Base-by-base conservation (phyloP, 1,140 invertebrate genomes). In the Drosophila bipectinata region DNA sequence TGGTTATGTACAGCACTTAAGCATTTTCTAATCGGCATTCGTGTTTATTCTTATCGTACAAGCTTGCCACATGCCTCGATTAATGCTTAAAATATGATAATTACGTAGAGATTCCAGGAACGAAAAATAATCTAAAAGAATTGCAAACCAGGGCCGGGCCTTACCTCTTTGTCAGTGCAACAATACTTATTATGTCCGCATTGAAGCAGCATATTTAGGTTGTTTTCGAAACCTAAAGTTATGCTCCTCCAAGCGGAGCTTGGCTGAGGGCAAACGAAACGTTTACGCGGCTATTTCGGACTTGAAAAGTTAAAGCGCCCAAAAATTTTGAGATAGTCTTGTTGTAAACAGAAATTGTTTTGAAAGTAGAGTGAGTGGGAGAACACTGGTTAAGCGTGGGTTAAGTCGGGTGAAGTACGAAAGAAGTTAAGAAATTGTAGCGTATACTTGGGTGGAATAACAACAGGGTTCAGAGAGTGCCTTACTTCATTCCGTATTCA, bases 271-370 rank as follows among this genome's bases (percentile, higher is more conserved):
- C 67, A 88, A 91, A 78, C 83, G 90, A 91, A 91, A 88, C 90
- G 77, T 91, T 91, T 91, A 91, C 82, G 90, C 90, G 90, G 90
- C 90, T 91, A 91, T 91, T 91, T 91, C 90, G 82, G 90, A 74
- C 90, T 91, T 90, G 66, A 67, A 78, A 81, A 91, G 90, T 91
- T 91, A 91, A 85, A 88, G 90, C 90, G 90, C 90, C 90, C 90
- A 90, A 83, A 54, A 59, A 57, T 59, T 73, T 68, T 49, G 56
- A 47, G 52, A 60, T 82, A 56, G 72, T 53, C 37, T 68, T 73
- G 63, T 77, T 57, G 48, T 18, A 55, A 44, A 51, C 48, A 57
- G 37, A 47, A 37, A 24, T 63, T 73, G 71, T 69, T 55, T 87
- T 81, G 53, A 66, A 74, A 80, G 77, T 85, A 56, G 69, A 88